phyloP scores from a whole-genome alignment of 64 coral and sea anemone genomes.

The Acropora yongei region DNA sequence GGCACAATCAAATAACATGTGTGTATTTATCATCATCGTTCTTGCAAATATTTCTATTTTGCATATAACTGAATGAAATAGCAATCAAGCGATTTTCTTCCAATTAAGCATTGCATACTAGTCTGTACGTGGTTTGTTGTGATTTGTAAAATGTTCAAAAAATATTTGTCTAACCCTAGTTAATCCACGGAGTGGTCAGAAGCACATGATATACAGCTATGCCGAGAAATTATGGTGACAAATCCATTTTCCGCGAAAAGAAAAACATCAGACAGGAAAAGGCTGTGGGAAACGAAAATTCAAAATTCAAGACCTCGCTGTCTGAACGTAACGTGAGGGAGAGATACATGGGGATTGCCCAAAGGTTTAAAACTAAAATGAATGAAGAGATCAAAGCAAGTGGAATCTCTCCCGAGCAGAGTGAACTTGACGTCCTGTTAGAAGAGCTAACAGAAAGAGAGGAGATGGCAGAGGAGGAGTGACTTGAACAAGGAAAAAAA shows the following conservation, averaged over 20 bases:
- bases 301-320: slow-evolving; percentile 72
- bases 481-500: slow-evolving; percentile 49
- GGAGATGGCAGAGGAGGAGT: slow-evolving; percentile 41
- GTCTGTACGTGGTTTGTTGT: slow-evolving; percentile 38
- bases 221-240: slow-evolving; percentile 42
- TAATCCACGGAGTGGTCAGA: slow-evolving; percentile 66
- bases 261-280: slow-evolving; percentile 37
- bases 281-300: slow-evolving; percentile 42
- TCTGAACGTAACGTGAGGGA: slow-evolving; percentile 48
- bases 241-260: slow-evolving; percentile 57
- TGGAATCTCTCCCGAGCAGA: slow-evolving; percentile 50
- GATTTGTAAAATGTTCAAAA: slow-evolving; percentile 47
- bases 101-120: slow-evolving; percentile 31
- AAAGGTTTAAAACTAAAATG: slow-evolving; percentile 55
- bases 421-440: slow-evolving; percentile 49
- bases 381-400: slow-evolving; percentile 56
- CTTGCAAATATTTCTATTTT: slow-evolving; percentile 18
- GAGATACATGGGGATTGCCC: slow-evolving; percentile 38
- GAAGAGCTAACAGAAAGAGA: slow-evolving; percentile 51
- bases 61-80: slow-evolving; percentile 1
- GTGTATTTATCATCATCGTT: slow-evolving; percentile 48
- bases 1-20: slow-evolving; percentile 15
- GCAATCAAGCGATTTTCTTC: slow-evolving; percentile 28
- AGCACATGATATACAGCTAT: slow-evolving; percentile 42
- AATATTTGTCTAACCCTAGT: slow-evolving; percentile 47